Conservation (phyloP, 2,888 invertebrate genomes). For the Ashinkailepas kermadecensis region DNA sequence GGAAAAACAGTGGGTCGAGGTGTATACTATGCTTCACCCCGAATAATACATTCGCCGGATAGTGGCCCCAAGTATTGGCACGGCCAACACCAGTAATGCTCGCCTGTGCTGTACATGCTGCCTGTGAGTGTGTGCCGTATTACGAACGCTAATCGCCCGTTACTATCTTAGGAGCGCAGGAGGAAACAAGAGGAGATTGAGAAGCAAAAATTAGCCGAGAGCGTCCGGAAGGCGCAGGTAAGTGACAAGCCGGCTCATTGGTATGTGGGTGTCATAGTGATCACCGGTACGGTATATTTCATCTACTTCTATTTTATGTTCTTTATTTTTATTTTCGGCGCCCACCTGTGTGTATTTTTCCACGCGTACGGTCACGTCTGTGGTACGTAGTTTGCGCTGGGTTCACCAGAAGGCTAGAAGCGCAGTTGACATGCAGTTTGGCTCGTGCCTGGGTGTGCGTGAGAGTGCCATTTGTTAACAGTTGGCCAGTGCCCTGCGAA, state of each 20-base stretch:
- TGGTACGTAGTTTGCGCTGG: background rate
- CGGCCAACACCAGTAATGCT: too few species aligned
- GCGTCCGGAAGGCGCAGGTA: conserved; percentile 79
- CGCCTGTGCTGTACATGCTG: too few species aligned
- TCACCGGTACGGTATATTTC: too few species aligned
- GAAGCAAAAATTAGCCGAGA: conserved; percentile 73
- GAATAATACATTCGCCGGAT: too few species aligned
- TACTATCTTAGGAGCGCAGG: conserved; percentile 50
- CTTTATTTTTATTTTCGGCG: background rate
- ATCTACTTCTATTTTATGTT: too few species aligned
- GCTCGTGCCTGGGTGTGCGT: background rate
- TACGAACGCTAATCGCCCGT: too few species aligned
- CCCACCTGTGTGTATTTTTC: background rate
- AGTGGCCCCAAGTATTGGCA: too few species aligned
- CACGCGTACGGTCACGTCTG: background rate
- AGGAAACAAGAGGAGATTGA: conserved; percentile 78
- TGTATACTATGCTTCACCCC: too few species aligned
- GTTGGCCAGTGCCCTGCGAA: background rate
- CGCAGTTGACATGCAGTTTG: background rate
- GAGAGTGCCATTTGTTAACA: background rate
- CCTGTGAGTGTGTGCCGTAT: too few species aligned
- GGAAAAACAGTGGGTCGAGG: too few species aligned
- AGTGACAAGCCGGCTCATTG: conserved; percentile 43
- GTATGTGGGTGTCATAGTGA: conserved; percentile 57
- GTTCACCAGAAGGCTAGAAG: background rate